A percentile compares a stretch with the other conserved stretches of the same genome.
Evolutionary conservation across 2,888 invertebrate genomes (phyloP).

Genomic region (Nasonovia ribisnigri): DNA sequence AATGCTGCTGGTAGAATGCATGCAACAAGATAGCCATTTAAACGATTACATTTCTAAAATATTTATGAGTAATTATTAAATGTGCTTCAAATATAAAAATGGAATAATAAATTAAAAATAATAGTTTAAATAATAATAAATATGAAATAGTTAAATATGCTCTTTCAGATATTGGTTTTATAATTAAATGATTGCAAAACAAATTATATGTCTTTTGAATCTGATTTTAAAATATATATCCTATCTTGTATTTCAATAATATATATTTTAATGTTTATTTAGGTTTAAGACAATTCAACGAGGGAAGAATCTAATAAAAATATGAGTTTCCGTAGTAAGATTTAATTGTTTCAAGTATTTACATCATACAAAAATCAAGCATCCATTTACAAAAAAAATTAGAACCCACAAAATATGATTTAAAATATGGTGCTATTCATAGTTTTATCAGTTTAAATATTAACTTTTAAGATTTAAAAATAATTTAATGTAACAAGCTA

Average conservation of each 20-base stretch:
- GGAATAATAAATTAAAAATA: no score
- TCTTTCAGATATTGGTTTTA: no score
- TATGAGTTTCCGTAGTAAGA: background rate
- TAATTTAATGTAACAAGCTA: background rate
- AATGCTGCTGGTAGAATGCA: no score
- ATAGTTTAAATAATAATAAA: no score
- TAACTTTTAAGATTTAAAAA: slow-evolving; percentile 9
- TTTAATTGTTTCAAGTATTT: slow-evolving; percentile 30
- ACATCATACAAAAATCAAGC: background rate
- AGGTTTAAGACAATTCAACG: background rate
- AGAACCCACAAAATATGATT: slow-evolving; percentile 8
- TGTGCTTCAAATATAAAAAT: no score
- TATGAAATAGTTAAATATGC: no score
- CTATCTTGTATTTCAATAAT: background rate
- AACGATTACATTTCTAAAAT: no score
- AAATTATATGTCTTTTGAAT: no score
- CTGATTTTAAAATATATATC: no score
- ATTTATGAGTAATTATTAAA: no score
- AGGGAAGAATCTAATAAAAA: slow-evolving; percentile 22
- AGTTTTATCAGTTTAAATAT: slow-evolving; percentile 33
- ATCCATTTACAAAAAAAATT: background rate
- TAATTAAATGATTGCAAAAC: no score
- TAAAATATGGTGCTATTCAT: slow-evolving; percentile 51
- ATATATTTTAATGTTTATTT: slow-evolving; percentile 4
- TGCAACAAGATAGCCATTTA: no score